A percentile compares a stretch with the other conserved stretches of the same genome.
Evolutionary conservation across 1,140 invertebrate genomes (phyloP).

Genomic region (Oncopeltus fasciatus): DNA sequence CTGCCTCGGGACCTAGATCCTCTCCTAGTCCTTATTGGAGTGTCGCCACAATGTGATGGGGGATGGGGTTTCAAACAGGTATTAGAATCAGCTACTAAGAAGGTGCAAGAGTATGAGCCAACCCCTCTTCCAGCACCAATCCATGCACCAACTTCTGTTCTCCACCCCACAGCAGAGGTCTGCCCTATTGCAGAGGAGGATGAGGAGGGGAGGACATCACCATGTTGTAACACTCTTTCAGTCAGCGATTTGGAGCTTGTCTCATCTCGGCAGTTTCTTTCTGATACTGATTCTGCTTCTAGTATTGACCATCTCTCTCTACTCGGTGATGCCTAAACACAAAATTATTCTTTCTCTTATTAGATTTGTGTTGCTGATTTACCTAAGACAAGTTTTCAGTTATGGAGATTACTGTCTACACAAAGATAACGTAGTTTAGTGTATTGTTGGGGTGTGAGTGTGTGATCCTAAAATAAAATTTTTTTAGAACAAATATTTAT

Average conservation of each 20-base stretch:
- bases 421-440: too few species aligned
- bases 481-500: too few species aligned
- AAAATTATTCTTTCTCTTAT: too few species aligned
- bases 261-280: slow-evolving; percentile 13
- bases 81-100: slow-evolving; percentile 4
- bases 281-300: slow-evolving; percentile 9
- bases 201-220: neutral
- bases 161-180: too few species aligned
- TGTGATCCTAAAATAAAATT: too few species aligned
- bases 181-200: neutral
- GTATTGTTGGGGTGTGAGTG: too few species aligned
- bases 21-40: slow-evolving; percentile 21
- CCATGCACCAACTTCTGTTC: neutral
- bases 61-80: slow-evolving; percentile 18
- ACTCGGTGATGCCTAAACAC: slow-evolving; percentile 8
- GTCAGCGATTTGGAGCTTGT: slow-evolving; percentile 12
- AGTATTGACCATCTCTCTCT: slow-evolving; percentile 14
- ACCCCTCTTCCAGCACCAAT: neutral
- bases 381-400: too few species aligned
- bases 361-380: too few species aligned
- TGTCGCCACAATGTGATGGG: slow-evolving; percentile 21
- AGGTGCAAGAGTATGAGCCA: neutral
- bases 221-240: slow-evolving; percentile 14
- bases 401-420: too few species aligned
- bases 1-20: slow-evolving; percentile 22